Conservation (phyloP, 1,140 invertebrate species). For the Drosophila fuyamai region DNA sequence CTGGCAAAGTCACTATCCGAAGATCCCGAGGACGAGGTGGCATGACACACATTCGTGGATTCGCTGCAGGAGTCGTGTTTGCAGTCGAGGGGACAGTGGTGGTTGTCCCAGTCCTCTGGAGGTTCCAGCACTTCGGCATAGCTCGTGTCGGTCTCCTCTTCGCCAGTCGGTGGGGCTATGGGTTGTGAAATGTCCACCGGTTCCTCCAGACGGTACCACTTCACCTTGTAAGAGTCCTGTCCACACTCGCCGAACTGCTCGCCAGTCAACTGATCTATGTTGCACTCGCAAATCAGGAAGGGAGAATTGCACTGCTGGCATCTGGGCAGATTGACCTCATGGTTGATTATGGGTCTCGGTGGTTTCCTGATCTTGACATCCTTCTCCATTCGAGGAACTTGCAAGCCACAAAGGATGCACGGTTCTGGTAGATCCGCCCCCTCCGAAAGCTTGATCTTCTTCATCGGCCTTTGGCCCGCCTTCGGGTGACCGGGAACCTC, state of each 20-base stretch:
- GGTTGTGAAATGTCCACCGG: not conserved
- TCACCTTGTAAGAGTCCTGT: conserved; percentile 74
- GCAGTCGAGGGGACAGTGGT: conserved; percentile 71
- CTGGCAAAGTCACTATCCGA: conserved; percentile 34
- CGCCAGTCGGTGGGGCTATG: too few species aligned
- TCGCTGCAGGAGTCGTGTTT: conserved; percentile 47
- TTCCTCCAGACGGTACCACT: conserved; percentile 65
- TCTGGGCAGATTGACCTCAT: conserved; percentile 57
- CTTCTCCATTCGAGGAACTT: conserved; percentile 42
- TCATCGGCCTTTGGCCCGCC: conserved; percentile 9
- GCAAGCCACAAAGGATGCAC: conserved; percentile 65
- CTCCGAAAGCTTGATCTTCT: conserved; percentile 44
- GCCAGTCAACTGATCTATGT: conserved; percentile 67
- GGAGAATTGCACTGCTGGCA: conserved; percentile 64
- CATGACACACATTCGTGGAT: conserved; percentile 43
- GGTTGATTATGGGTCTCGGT: conserved; percentile 63
- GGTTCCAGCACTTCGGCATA: conserved; percentile 43
- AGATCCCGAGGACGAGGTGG: conserved; percentile 3
- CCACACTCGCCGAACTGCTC: conserved; percentile 67
- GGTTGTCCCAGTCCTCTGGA: conserved; percentile 58
- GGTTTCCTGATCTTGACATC: conserved; percentile 19
- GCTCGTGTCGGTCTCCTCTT: not conserved
- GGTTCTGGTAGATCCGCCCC: conserved; percentile 39
- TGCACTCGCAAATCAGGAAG: conserved; percentile 70
- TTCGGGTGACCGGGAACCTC: conserved; percentile 49